Base-by-base conservation (phyloP, 2,797 vertebrate species). In the Sebastolobus altivelis region DNA sequence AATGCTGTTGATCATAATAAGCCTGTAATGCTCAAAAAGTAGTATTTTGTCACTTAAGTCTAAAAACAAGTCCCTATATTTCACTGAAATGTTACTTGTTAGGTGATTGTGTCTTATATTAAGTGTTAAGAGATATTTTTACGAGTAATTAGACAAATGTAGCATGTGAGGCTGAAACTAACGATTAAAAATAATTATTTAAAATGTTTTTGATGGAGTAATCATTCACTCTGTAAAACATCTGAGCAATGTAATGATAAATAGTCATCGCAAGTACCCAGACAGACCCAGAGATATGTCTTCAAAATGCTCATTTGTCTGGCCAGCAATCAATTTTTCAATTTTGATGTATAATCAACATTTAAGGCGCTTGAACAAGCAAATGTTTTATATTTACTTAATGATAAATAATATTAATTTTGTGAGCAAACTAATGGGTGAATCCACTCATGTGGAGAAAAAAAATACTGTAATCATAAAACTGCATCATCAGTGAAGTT, bases 401-500 rank as follows among this genome's bases (percentile, higher is more conserved):
- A n/a, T 37, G 6, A 10, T 18, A 6, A 13, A 14, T 33, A 10
- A 27, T 6, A 43, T 38, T 6, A 0, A 31, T 38, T 76, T 65
- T 37, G 8, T 27, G 6, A 27, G 16, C 68, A 6, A 58, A 25
- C 25, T 33, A 13, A 54, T 18, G 8, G 43, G 18, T 46, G 43
- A 52, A 52, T 52, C 25, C 31, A 75, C 16, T 46, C 31, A 25
- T 72, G 35, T 38, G 46, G 40, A 7, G 12, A 54, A 22, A 35
- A 22, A 35, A 35, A 1, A 27, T 3, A 10, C 55, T 31, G 6
- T 37, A 20, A 61, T 59, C 9, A 46, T 78, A 11, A 58, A 37
- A 49, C 29, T 54, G 5, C 40, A n/a, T 75, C 29, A 31, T 71
- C 46, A 61, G 10, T 49, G 29, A 58, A 43, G 55, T 35, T 77